A percentile compares a stretch with the other conserved stretches of the same genome.
Conservation (phyloP, 2,797 vertebrate genomes). For the Lagothrix lagotricha region DNA sequence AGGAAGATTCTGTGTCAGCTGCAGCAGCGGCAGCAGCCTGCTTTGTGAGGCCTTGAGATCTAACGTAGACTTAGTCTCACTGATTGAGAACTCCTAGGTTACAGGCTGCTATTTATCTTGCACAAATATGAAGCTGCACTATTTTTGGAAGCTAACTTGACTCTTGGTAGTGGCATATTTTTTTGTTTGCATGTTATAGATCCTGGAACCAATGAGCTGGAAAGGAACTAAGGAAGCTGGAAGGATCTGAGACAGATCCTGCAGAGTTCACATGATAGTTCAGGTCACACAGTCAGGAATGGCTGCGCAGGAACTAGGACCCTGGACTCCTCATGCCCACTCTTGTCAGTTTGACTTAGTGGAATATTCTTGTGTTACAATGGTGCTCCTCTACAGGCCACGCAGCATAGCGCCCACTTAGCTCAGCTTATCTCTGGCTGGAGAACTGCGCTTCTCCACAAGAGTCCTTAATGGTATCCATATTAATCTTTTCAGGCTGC, state of each 20-base stretch:
- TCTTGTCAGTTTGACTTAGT: not conserved
- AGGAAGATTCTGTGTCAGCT: no score
- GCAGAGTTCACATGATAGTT: not conserved
- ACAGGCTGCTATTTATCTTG: not conserved
- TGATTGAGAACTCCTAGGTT: not conserved
- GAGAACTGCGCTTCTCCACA: not conserved
- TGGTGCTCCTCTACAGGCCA: not conserved
- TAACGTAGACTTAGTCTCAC: not conserved
- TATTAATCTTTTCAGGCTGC: not conserved
- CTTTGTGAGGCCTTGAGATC: not conserved
- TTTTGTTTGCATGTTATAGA: not conserved
- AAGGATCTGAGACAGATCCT: not conserved
- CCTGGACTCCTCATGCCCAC: accelerated
- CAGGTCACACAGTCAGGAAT: not conserved
- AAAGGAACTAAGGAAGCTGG: slow-evolving; percentile 5
- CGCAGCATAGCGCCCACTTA: not conserved
- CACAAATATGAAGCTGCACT: slow-evolving; percentile 31
- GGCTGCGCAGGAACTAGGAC: not conserved
- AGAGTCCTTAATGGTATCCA: no score
- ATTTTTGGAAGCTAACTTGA: slow-evolving; percentile 50
- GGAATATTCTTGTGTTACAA: not conserved
- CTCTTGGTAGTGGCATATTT: not conserved
- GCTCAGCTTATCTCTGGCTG: not conserved
- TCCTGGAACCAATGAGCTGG: not conserved
- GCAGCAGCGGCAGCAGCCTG: no score